Base-by-base conservation (phyloP, 2,113 vertebrate genomes). In the Glaucidium brasilianum region DNA sequence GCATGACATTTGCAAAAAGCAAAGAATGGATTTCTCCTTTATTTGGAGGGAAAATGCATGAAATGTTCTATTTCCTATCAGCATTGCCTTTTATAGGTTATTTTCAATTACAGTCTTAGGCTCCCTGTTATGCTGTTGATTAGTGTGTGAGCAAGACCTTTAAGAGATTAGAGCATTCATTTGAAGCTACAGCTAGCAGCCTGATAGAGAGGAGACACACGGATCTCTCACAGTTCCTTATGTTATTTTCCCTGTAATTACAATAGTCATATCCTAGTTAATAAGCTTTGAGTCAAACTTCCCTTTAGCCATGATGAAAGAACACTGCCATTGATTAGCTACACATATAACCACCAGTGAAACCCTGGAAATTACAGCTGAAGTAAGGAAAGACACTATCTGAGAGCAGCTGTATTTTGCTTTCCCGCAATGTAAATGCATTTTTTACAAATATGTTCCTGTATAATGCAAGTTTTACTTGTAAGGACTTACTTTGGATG, bases 361-460 rank as follows among this genome's bases (percentile, higher is more conserved):
- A 96, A 75, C 19, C 26, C 53, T 86, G 34, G 56, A 81, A 95
- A 93, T 77, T 58, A 59, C 34, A 75, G n/a, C 47, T 93, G 90
- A 94, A 92, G 67, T 63, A 80, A 84, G 35, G 37, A 92, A 50
- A 17, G 0, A 64, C 15, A 6, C 60, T 75, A 49, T 92, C 35
- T 72, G n/a, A 47, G 23, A 58, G 76, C 81, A 91, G 92, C 86
- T 94, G 73, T 86, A 90, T 84, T 90, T 93, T 88, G 6, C 53
- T 71, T 67, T 90, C 56, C 76, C 75, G 43, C 27, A 84, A 78
- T 19, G 32, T 45, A 82, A 85, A 81, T 91, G 49, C 34, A 37
- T 87, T 92, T 97, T 94, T 92, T 30, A 85, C 14, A 85, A 95
- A 91, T 87, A 86, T 18, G 66, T 75, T 84, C 49, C 64, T 58